Evolutionary conservation across 2,888 invertebrate genomes (phyloP), one percentile per base, ranked within the genome.

Genomic region (Rotaria socialis): DNA sequence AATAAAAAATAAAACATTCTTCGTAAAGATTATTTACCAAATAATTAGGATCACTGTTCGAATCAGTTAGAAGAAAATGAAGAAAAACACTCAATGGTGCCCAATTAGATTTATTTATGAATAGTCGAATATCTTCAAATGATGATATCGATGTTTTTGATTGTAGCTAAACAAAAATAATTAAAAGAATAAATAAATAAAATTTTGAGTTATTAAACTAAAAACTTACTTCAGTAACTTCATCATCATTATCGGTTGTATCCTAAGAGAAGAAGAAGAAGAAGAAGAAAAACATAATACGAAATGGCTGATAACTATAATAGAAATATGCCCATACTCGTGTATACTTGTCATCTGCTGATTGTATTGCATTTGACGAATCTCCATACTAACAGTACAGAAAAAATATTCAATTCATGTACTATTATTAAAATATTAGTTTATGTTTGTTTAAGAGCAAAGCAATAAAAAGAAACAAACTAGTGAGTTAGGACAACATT

Each of bases 61-160:
- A 7, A 1, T 43, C 47, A 47, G 16, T 80, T 4, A 80, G n/a
- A 47, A 80, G 80, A 47, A 80, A 80, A 80, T 35, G 47, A 47
- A 80, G 80, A 80, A 80, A 80, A 80, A 80, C 47, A 47, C 47
- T 80, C 47, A 80, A 80, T 47, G 80, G 80, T 80, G 80, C 47
- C 80, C 80, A 80, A 80, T 80, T 80, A 43, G 80, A 43, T 47
- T 8, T n/a, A 47, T n/a, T 47, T 24, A 80, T 47, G 6, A 47
- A 47, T 47, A n/a, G 47, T n/a, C 24, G 47, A 24, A 80, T 80
- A 80, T 80, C 80, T 5, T 80, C 80, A n/a, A 80, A 80, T 2
- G 80, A 80, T 80, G 80, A 47, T 80, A 80, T 47, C 41, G 80
- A 80, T 47, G 80, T 80, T 80, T 43, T 47, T 43, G 80, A n/a